Evolutionary conservation across 2,797 vertebrate species (phyloP), one percentile per base, ranked within the genome.

Genomic region (Sebastes oblongus): DNA sequence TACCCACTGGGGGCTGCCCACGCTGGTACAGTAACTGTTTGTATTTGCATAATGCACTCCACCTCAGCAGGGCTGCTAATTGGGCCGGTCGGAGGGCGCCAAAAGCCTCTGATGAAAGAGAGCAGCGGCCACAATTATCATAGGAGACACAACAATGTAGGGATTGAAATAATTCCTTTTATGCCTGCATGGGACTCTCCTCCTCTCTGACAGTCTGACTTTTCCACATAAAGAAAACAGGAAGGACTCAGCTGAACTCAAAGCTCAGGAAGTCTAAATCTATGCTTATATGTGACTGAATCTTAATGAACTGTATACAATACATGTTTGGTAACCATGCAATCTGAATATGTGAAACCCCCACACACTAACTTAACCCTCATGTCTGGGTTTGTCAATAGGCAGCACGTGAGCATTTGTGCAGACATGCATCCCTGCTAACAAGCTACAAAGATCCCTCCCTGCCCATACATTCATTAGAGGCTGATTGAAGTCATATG

Each of bases 161-260:
- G 91, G 88, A 92, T 95, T 94, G 86, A 94, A 93, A 93, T 93
- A 89, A 94, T 95, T 86, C 70, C 76, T 84, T 69, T 88, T 80
- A 77, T 89, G 71, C 58, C 54, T 69, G 64, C 77, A 54, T 85
- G 67, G 75, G 59, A 80, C 78, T 29, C 46, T 60, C 69, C 64
- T 69, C 36, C 46, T 77, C n/a, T 73, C 32, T 75, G 71, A 74
- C 74, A 62, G 39, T 69, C 68, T 77, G 81, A 86, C 73, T 75
- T 77, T 83, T 54, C 36, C 25, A 55, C 67, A 75, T 34, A 42
- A 54, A 84, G 71, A 75, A 12, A 70, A n/a, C 22, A 14, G 32
- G 46, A 22, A 24, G 18, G 25, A 77, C 68, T 55, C 52, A 8
- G 66, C 14, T 24, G 10, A 39, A 56, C 22, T 14, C 25, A 3